These are phyloP conservation scores for Nipponacmea schrenckii DNA, from an alignment of 2,888 invertebrate genomes.

Conservation along the genomic window DNA sequence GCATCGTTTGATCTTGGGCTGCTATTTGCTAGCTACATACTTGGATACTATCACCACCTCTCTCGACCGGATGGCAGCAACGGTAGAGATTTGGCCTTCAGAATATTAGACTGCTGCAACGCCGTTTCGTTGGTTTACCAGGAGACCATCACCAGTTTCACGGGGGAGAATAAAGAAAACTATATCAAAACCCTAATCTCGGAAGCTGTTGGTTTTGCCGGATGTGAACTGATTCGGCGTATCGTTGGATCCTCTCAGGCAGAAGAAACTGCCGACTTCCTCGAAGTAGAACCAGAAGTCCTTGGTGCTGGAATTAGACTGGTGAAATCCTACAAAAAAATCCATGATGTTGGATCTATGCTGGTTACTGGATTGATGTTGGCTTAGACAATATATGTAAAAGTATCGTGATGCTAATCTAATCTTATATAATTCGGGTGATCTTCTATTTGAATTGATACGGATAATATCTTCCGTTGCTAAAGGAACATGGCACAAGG, in stretches of 20 bases:
- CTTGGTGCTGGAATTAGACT: slow-evolving; percentile 48
- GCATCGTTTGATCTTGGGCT: slow-evolving; percentile 50
- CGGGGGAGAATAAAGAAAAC: slow-evolving; percentile 25
- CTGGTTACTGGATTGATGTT: slow-evolving; percentile 49
- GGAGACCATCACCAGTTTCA: slow-evolving; percentile 33
- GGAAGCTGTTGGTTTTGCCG: slow-evolving; percentile 51
- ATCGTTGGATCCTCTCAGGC: slow-evolving; percentile 47
- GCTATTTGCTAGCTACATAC: slow-evolving; percentile 52
- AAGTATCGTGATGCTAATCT: no score
- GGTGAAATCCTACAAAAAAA: slow-evolving; percentile 40
- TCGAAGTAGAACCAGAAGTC: slow-evolving; percentile 41
- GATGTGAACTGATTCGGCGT: slow-evolving; percentile 53
- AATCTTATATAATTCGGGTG: no score
- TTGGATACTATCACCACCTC: slow-evolving; percentile 51
- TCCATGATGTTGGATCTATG: slow-evolving; percentile 39
- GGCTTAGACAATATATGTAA: slow-evolving; percentile 12
- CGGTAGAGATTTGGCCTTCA: slow-evolving; percentile 40
- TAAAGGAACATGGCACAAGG: no score
- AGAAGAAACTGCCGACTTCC: slow-evolving; percentile 38
- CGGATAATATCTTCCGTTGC: no score
- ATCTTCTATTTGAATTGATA: no score
- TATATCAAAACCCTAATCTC: slow-evolving; percentile 40
- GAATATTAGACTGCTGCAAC: slow-evolving; percentile 46
- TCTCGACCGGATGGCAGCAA: slow-evolving; percentile 44
- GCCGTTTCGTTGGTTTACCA: neutral